phyloP scores from a whole-genome alignment of 2,888 invertebrate species.

The Aromia moschata region DNA sequence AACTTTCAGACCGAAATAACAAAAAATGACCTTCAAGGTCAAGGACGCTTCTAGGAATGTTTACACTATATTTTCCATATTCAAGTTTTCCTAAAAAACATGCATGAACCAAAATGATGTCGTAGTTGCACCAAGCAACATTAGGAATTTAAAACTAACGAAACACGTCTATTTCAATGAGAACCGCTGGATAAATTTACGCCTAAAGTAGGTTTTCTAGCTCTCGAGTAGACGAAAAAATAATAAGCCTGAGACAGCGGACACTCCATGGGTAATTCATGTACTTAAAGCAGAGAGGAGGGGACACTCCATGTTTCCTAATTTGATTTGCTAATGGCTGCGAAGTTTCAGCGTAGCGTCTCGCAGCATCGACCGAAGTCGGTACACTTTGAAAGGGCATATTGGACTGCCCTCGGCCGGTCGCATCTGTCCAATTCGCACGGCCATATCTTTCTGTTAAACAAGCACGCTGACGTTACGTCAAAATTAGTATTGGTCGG shows the following conservation, averaged over 20 bases:
- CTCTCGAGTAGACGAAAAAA: background rate
- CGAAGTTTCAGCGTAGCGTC: too few relatives aligned
- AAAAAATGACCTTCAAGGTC: too few relatives aligned
- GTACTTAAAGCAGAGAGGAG: conserved; percentile 11
- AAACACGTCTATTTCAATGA: too few relatives aligned
- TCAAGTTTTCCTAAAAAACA: too few relatives aligned
- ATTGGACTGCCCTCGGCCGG: conserved; percentile 3
- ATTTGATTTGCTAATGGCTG: conserved; percentile 32
- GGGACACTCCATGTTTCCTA: conserved; percentile 24
- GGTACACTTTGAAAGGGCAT: conserved; percentile 12
- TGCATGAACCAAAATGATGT: too few relatives aligned
- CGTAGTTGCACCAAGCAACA: too few relatives aligned
- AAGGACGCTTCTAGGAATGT: too few relatives aligned
- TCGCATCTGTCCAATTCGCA: conserved; percentile 16
- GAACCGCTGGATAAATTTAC: too few relatives aligned
- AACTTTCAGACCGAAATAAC: too few relatives aligned
- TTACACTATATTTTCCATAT: too few relatives aligned
- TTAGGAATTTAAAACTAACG: too few relatives aligned
- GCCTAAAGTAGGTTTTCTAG: too few relatives aligned
- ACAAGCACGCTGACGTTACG: conserved; percentile 5
- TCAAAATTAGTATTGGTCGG: background rate
- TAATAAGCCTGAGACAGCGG: background rate
- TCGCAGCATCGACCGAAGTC: conserved; percentile 20
- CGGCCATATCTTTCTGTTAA: conserved; percentile 14
- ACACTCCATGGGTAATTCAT: conserved; percentile 13